Evolutionary conservation across 2,113 vertebrate species (phyloP), one percentile per base, ranked within the genome.

Genomic region (Stegastes partitus): DNA sequence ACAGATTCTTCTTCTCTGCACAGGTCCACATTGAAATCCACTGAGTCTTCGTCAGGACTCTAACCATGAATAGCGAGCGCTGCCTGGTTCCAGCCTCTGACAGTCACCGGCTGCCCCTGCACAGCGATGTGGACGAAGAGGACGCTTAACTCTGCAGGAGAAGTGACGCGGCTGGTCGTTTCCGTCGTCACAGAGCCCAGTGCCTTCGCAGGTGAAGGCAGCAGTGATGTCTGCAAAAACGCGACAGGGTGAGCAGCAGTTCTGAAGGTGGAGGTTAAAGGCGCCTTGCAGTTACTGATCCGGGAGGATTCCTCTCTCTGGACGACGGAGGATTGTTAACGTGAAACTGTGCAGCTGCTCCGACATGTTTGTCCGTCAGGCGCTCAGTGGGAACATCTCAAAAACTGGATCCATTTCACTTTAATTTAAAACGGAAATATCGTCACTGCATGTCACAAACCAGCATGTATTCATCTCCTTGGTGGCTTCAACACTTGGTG

Each of bases 11-110:
- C 58, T 2, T 81, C 25, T 88, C 47, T 82, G 79, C 25, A 39
- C 85, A 95, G 95, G 94, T 95, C 55, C 94, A 95, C 85, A 95
- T 95, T 68, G 95, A 95, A 90, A 95, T 95, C 73, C 95, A 95
- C 83, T 95, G 92, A 94, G 47, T 49, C 47, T 7, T 50, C 59
- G 9, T 70, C 68, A 68, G 68, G 19, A 74, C 61, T 44, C 14
- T 1, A 47, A 28, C 21, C 18, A 14, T 42, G 18, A 51, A 21
- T 12, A 65, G 47, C 68, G 65, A 81, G 71, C 74, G 51, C 74
- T 70, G 70, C 51, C 79, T 65, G 25, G 56, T 69, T 68, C 26
- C 22, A 51, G 53, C 49, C 62, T 14, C 55, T 21, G 3, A 39
- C 45, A 65, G 37, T 42, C 72, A 16, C 44, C 5, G 64, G 68